Base-by-base conservation (phyloP, 2,797 vertebrate genomes). In the Neosilurus mollespiculum region DNA sequence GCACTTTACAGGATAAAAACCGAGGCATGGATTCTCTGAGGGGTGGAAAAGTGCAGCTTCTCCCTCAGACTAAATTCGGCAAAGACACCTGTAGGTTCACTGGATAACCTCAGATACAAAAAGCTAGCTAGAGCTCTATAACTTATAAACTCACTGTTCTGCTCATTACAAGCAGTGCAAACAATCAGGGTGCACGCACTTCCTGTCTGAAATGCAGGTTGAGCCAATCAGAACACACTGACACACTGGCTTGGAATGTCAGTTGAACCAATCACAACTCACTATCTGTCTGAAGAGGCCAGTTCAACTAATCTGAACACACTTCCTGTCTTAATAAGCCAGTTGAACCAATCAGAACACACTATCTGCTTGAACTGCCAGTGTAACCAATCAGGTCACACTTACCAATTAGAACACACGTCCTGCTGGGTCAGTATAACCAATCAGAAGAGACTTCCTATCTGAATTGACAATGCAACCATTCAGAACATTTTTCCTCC, bases 1-100 rank as follows among this genome's bases (percentile, higher is more conserved):
- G 7, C 56, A 22, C 82, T 71, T 83, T 62, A 59, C 66, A 37
- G 82, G 43, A 54, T 64, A 62, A 81, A 75, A 78, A 69, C 64
- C 9, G 51, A 61, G n/a, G 64, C 16, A 20, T 11, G 64, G 70
- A 83, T 51, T 66, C 65, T 70, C 30, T 62, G 76, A 83, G 61
- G 51, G 30, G n/a, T 12, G 53, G 11, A 8, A 69, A 54, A 58
- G 72, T 67, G 53, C 73, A 51, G 34, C 65, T 22, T 14, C 82
- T 71, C 43, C 3, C 16, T 11, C 24, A 43, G 12, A 22, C 20
- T n/a, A 70, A 64, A 79, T 12, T 51, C 64, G 26, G 20, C 56
- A 37, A 18, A 59, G 11, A 59, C 22, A 77, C 18, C 73, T 43
- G 54, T 22, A 15, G 10, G 15, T 37, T 54, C 43, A 30, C 37